These are phyloP conservation scores for Eumerus sabulonum DNA, from an alignment of 2,888 invertebrate species.

Conservation along the genomic window DNA sequence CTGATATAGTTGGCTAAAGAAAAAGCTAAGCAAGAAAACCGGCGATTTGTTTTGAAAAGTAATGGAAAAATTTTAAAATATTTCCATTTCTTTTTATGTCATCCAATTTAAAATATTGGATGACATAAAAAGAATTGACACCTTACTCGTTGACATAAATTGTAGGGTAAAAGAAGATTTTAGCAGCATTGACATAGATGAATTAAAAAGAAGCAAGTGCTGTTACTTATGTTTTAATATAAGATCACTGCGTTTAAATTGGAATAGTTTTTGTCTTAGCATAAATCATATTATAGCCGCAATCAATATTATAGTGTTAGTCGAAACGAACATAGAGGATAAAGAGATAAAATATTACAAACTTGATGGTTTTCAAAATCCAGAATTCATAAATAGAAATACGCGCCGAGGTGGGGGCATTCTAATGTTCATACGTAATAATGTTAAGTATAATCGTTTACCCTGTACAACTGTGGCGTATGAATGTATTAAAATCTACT, in stretches of 20 bases:
- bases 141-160: no score
- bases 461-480: no score
- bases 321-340: no score
- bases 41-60: constrained; percentile 15
- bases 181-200: background rate
- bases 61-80: constrained; percentile 3
- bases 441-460: no score
- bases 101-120: background rate
- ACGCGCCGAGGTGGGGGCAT: background rate
- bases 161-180: background rate
- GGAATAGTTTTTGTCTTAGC: constrained; percentile 12
- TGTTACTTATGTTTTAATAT: constrained; percentile 19
- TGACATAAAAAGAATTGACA: background rate
- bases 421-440: background rate
- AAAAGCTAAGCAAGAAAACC: constrained; percentile 20
- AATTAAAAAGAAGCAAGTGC: background rate
- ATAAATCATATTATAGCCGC: constrained; percentile 12
- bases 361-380: background rate
- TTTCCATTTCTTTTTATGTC: no score
- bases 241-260: constrained; percentile 17
- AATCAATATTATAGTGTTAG: background rate
- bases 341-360: constrained; percentile 2
- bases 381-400: no score
- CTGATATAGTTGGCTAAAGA: constrained; percentile 12
- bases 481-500: no score